A percentile compares a stretch with the other conserved stretches of the same genome.
Evolutionary conservation across 2,113 vertebrate genomes (phyloP).

Genomic region (Seriola rivoliana): DNA sequence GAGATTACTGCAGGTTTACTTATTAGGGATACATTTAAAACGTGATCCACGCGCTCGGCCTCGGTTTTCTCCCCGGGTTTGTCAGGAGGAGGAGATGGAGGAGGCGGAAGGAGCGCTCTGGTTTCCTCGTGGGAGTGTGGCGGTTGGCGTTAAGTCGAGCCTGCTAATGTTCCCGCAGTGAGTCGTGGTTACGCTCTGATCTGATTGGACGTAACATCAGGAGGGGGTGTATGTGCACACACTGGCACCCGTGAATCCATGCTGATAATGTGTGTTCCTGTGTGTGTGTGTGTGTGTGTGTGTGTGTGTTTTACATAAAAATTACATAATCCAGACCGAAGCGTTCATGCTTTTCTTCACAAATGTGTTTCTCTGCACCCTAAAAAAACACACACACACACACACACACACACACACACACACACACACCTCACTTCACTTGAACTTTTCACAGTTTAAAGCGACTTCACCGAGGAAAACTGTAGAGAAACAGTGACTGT

Average conservation of each 20-base stretch:
- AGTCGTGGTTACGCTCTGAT: conserved; percentile 5
- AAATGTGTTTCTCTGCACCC: neutral
- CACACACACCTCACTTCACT: neutral
- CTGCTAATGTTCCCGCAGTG: neutral
- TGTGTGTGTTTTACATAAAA: neutral
- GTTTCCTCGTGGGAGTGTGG: neutral
- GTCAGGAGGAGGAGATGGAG: neutral
- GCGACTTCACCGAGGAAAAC: too few species aligned
- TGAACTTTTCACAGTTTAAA: neutral
- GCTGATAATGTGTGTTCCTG: neutral
- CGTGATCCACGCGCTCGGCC: neutral
- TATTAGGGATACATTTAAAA: neutral
- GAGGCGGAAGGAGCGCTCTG: neutral
- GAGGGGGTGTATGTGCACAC: conserved; percentile 16
- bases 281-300: neutral
- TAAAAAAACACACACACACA: too few species aligned
- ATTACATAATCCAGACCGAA: conserved; percentile 31
- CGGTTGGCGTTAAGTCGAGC: conserved; percentile 3
- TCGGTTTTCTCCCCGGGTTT: neutral
- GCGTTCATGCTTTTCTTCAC: neutral
- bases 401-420: neutral
- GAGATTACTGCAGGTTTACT: conserved; percentile 10
- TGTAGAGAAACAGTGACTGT: too few species aligned
- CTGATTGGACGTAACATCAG: conserved; percentile 26
- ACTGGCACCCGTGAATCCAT: neutral